Evolutionary conservation across 2,797 vertebrate genomes (phyloP).

Genomic region (Sternarchorhynchus goeldii): DNA sequence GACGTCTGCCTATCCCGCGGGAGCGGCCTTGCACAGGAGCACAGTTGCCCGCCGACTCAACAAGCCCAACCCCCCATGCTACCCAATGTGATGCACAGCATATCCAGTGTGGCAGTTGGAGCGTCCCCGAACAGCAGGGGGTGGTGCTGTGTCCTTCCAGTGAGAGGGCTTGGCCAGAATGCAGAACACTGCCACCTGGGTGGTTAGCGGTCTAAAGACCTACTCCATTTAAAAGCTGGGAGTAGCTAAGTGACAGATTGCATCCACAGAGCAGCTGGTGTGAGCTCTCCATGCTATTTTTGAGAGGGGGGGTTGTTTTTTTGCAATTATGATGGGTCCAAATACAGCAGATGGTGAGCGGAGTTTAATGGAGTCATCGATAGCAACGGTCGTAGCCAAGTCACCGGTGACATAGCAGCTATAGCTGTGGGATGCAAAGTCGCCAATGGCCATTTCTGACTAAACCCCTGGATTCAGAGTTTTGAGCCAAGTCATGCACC

Average conservation of each 20-base stretch:
- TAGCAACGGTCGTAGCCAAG: conserved; percentile 24
- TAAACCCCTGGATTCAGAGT: background rate
- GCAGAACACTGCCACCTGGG: no score
- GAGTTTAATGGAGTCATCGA: conserved; percentile 28
- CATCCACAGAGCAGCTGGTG: background rate
- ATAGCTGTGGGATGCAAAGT: conserved; percentile 9
- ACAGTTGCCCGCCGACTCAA: background rate
- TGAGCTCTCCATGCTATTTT: background rate
- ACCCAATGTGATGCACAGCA: background rate
- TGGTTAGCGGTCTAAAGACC: background rate
- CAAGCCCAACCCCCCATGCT: background rate
- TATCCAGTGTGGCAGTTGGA: background rate
- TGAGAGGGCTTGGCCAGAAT: background rate
- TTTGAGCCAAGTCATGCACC: background rate
- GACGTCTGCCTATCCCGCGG: no score
- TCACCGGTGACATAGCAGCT: conserved; percentile 26
- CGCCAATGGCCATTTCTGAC: background rate
- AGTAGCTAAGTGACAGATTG: background rate
- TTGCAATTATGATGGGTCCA: no score
- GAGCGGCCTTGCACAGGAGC: no score
- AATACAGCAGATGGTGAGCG: conserved; percentile 5
- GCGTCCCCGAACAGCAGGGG: background rate
- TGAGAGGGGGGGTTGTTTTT: no score
- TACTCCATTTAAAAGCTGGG: background rate
- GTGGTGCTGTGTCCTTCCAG: background rate